phyloP scores from a whole-genome alignment of 2,113 vertebrate species.

The Pongo abelii region DNA sequence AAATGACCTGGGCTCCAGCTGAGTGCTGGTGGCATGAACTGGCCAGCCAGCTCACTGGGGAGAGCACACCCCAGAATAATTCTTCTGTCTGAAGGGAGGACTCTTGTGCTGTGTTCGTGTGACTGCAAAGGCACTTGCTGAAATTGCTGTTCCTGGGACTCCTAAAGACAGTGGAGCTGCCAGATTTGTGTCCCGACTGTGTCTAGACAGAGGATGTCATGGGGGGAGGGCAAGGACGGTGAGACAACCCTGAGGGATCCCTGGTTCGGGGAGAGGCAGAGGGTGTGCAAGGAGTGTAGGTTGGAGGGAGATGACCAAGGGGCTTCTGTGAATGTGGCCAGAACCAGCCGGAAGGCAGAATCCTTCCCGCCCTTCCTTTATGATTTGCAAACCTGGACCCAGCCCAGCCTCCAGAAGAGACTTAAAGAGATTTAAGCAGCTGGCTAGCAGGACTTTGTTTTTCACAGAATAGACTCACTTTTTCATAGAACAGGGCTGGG shows the following conservation, averaged over 20 bases:
- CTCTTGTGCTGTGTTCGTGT: fast-evolving
- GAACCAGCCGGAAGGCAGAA: not conserved
- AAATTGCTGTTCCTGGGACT: not conserved
- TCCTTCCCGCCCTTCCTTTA: not conserved
- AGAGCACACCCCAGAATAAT: not conserved
- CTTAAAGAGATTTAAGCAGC: not conserved
- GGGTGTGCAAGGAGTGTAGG: not conserved
- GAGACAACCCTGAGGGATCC: no score
- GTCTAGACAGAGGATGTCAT: not conserved
- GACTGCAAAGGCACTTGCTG: not conserved
- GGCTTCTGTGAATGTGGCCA: not conserved
- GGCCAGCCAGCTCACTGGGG: fast-evolving
- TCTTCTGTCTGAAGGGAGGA: not conserved
- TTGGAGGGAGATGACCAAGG: not conserved
- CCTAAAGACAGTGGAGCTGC: not conserved
- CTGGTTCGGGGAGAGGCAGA: not conserved
- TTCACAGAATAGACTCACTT: not conserved
- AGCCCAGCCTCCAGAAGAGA: not conserved
- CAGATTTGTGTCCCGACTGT: not conserved
- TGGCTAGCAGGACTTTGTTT: not conserved
- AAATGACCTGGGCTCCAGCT: not conserved
- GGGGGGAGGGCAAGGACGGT: not conserved
- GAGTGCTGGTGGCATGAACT: fast-evolving
- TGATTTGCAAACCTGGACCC: not conserved
- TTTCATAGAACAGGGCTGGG: not conserved